phyloP scores from a whole-genome alignment of 2,113 vertebrate genomes.

The Aphyosemion australe region DNA sequence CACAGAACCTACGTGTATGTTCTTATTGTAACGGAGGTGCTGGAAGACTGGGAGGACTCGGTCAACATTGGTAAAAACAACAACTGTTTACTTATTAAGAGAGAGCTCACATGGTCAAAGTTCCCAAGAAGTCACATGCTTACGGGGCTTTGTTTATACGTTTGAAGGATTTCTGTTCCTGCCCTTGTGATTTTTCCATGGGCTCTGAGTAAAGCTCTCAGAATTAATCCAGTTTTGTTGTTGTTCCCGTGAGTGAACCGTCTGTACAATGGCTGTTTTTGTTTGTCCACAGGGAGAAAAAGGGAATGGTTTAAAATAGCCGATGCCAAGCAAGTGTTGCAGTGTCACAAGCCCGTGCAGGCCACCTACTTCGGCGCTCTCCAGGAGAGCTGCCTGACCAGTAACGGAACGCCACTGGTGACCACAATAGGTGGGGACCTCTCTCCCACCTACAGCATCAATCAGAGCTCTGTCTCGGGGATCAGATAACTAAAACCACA shows the following conservation, averaged over 20 bases:
- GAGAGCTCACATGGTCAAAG: conserved; percentile 31
- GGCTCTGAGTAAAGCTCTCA: neutral
- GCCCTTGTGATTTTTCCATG: conserved; percentile 24
- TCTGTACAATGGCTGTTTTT: conserved; percentile 31
- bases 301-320: conserved; percentile 99
- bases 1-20: conserved; percentile 98
- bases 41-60: conserved; percentile 99
- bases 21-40: conserved; percentile 93
- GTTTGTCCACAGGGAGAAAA: conserved; percentile 90
- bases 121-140: conserved; percentile 42
- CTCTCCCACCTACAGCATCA: conserved; percentile 86
- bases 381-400: conserved; percentile 90
- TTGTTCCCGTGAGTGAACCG: neutral
- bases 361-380: conserved; percentile 93
- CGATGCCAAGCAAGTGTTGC: conserved; percentile 92
- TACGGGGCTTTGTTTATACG: conserved; percentile 15
- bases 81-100: conserved; percentile 26
- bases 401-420: conserved; percentile 93
- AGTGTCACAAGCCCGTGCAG: conserved; percentile 96
- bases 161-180: conserved; percentile 25
- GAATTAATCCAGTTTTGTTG: conserved; percentile 12
- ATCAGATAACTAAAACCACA: conserved; percentile 95
- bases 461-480: conserved; percentile 89
- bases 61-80: conserved; percentile 90
- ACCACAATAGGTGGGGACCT: conserved; percentile 81